Evolutionary conservation across 2,797 vertebrate species (phyloP).

Genomic region (Siniperca undulata): DNA sequence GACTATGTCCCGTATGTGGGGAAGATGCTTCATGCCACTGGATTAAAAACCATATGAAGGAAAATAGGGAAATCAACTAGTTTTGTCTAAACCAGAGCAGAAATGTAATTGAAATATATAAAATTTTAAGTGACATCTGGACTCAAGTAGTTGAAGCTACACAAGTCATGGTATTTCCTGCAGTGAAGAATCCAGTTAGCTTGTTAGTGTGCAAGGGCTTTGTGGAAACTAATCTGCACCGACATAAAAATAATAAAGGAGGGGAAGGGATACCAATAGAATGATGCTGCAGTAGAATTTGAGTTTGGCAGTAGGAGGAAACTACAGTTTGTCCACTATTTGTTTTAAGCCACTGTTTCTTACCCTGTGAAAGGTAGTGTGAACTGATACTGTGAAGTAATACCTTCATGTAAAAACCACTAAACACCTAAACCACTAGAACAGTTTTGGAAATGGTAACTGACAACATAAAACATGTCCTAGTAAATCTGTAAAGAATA

Average conservation of each 20-base stretch:
- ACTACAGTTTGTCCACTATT: not conserved
- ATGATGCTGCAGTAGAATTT: not conserved
- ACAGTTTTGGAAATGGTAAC: not conserved
- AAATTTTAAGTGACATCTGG: not conserved
- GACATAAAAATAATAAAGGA: constrained; percentile 3
- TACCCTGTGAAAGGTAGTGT: no score
- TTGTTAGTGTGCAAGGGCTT: constrained; percentile 3
- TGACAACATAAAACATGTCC: not conserved
- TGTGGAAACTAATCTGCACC: constrained; percentile 15
- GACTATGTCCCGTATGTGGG: not conserved
- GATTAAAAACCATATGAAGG: not conserved
- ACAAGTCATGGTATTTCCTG: constrained; percentile 4
- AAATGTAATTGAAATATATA: not conserved
- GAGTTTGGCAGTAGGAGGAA: not conserved
- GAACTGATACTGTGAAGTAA: not conserved
- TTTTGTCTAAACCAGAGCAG: not conserved
- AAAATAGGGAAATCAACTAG: not conserved
- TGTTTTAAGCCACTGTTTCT: not conserved
- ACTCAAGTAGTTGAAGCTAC: not conserved
- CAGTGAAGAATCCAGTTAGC: not conserved
- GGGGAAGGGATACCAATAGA: not conserved
- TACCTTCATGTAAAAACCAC: not conserved
- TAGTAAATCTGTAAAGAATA: not conserved
- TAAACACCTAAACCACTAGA: not conserved
- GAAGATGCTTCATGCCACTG: not conserved